Evolutionary conservation across 1,140 invertebrate genomes (phyloP).

Genomic region (Colletes latitarsis): DNA sequence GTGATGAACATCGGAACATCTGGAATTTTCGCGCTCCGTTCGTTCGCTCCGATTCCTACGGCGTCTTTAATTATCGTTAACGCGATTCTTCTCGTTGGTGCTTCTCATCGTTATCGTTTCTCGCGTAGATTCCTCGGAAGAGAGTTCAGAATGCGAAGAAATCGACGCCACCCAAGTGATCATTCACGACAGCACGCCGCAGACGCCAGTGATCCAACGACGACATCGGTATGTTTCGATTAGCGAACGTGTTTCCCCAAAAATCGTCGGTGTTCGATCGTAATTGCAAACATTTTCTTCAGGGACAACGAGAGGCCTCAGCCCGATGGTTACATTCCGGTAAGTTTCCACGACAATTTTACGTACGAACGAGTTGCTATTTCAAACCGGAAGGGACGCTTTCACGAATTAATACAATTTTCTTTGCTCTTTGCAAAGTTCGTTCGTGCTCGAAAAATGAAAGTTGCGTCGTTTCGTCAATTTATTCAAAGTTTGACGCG

Average conservation of each 20-base stretch:
- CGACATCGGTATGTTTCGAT: conserved; percentile 71
- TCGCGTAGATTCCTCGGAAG: conserved; percentile 63
- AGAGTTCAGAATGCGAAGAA: conserved; percentile 83
- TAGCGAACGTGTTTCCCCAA: conserved; percentile 21
- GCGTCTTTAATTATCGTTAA: neutral
- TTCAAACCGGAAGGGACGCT: neutral
- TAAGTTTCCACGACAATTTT: conserved; percentile 65
- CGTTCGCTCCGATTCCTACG: neutral
- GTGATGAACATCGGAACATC: neutral
- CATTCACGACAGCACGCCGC: conserved; percentile 89
- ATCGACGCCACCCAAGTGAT: conserved; percentile 87
- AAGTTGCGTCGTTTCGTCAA: conserved; percentile 8
- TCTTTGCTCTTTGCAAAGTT: too few species aligned
- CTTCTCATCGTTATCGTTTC: neutral
- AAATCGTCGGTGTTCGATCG: conserved; percentile 16
- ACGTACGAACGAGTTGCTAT: too few species aligned
- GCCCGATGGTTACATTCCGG: conserved; percentile 80
- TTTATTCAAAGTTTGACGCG: neutral
- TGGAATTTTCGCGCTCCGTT: neutral
- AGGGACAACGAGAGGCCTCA: conserved; percentile 76
- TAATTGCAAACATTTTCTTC: conserved; percentile 60
- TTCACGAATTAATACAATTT: too few species aligned
- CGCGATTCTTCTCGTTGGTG: neutral
- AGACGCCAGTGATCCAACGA: conserved; percentile 85
- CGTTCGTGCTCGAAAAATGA: too few species aligned